Percentiles rank a stretch among this genome's conserved stretches.
Evolutionary conservation across 2,888 invertebrate species (phyloP).

Genomic region (Hypercompe scribonia): DNA sequence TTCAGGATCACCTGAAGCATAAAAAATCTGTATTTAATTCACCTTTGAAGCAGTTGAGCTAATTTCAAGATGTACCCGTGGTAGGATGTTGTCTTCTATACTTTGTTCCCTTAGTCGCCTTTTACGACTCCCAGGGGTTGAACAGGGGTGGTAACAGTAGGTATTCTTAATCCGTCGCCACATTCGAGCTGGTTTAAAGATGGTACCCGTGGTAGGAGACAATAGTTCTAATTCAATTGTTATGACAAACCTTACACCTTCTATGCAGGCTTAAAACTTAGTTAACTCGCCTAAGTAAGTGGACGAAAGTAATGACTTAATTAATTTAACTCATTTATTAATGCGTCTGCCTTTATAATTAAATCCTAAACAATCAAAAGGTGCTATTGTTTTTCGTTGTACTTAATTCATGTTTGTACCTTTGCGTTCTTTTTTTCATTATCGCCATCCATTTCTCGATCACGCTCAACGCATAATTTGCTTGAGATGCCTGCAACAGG

Average conservation of each 20-base stretch:
- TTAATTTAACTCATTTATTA: constrained; percentile 30
- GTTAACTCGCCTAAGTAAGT: not conserved
- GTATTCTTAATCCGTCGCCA: too few species aligned
- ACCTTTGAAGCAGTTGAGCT: not conserved
- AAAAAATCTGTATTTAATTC: not conserved
- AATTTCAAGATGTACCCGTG: not conserved
- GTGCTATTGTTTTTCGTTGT: constrained; percentile 44
- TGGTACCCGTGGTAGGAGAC: too few species aligned
- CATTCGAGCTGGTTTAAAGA: too few species aligned
- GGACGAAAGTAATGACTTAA: constrained; percentile 1
- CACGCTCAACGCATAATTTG: constrained; percentile 70
- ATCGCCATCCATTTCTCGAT: constrained; percentile 65
- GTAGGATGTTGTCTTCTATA: too few species aligned
- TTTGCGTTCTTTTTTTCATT: constrained; percentile 85
- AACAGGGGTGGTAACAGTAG: too few species aligned
- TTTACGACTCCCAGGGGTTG: too few species aligned
- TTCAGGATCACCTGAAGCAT: constrained; percentile 93
- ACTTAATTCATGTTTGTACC: constrained; percentile 79
- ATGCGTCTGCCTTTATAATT: constrained; percentile 19
- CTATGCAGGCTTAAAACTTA: not conserved
- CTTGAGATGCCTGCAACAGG: constrained; percentile 67
- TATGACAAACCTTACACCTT: not conserved
- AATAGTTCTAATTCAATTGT: not conserved
- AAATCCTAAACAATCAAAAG: constrained; percentile 48
- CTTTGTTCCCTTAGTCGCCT: too few species aligned